Evolutionary conservation across 2,113 vertebrate species (phyloP), one percentile per base, ranked within the genome.

Genomic region (Columba livia): DNA sequence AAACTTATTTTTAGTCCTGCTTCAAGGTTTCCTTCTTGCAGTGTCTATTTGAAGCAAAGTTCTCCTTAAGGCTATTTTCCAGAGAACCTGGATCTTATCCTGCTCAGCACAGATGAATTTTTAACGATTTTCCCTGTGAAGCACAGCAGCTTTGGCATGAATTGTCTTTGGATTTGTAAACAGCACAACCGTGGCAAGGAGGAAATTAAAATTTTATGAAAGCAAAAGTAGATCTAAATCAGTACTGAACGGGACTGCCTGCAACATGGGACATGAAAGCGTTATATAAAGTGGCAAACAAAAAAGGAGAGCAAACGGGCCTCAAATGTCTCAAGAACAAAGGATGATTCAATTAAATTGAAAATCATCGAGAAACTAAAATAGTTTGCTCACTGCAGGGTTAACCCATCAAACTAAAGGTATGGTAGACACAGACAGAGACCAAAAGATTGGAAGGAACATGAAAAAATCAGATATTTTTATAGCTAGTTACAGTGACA

Each of bases 201-300:
- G 75, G 85, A 90, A 91, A 96, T 97, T 83, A 96, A 93, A 92
- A 90, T 91, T 95, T 96, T 90, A 96, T 86, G 74, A 88, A 88
- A 94, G 65, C 56, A 94, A 88, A 92, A 91, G 51, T 28, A 93
- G 80, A 94, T 89, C 61, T 89, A 89, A 90, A 93, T 94, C 86
- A 69, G 67, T 48, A 88, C 38, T 64, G 91, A 91, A 95, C n/a
- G 75, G 62, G 61, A 67, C 38, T 60, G 64, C n/a, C 53, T 88
- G 57, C 62, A 78, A 89, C 72, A 86, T 0, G 23, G 56, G 56
- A 85, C 38, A 44, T 19, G 18, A 56, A 91, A 85, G 12, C 7
- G 7, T 67, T 81, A 40, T 10, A 83, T 77, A 56, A 90, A 95
- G 85, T 0, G 80, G n/a, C 17, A 85, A 88, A 83, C 40, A 72